phyloP scores from a whole-genome alignment of 2,113 vertebrate genomes.

The Thalassarche chlororhynchos region DNA sequence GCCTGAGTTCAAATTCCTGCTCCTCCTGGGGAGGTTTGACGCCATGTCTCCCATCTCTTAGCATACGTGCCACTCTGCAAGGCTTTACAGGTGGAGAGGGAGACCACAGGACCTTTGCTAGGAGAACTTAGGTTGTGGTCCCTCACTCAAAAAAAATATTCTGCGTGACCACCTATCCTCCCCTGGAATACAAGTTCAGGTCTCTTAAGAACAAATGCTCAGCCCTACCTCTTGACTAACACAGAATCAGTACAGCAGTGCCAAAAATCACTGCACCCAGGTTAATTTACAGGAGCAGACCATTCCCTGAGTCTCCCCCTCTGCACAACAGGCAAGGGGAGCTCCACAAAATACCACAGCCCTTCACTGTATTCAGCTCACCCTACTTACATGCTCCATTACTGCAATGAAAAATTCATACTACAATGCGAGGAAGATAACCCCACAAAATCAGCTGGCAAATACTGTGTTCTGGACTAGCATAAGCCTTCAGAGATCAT shows the following conservation, averaged over 20 bases:
- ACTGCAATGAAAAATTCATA: not conserved
- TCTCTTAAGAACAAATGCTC: not conserved
- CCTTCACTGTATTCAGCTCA: not conserved
- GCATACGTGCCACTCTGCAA: not conserved
- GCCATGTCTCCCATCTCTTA: not conserved
- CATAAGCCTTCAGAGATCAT: not conserved
- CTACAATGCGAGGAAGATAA: not conserved
- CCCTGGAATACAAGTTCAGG: not conserved
- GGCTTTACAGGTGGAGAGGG: not conserved
- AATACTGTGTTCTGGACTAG: not conserved
- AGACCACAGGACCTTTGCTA: not conserved
- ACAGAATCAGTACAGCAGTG: not conserved
- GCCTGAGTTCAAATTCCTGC: not conserved
- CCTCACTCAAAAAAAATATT: not conserved
- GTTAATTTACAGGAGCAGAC: not conserved
- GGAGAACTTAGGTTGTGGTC: not conserved
- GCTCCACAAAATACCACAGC: not conserved
- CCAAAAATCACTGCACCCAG: not conserved
- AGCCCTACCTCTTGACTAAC: not conserved
- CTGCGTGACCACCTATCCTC: not conserved
- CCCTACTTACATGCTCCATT: not conserved
- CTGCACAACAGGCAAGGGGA: not conserved
- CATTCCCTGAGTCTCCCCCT: not conserved
- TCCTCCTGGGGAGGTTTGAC: not conserved
- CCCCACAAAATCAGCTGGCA: not conserved